A percentile compares a stretch with the other conserved stretches of the same genome.
Evolutionary conservation across 2,797 vertebrate species (phyloP).

Genomic region (Thripadectes ignobilis): DNA sequence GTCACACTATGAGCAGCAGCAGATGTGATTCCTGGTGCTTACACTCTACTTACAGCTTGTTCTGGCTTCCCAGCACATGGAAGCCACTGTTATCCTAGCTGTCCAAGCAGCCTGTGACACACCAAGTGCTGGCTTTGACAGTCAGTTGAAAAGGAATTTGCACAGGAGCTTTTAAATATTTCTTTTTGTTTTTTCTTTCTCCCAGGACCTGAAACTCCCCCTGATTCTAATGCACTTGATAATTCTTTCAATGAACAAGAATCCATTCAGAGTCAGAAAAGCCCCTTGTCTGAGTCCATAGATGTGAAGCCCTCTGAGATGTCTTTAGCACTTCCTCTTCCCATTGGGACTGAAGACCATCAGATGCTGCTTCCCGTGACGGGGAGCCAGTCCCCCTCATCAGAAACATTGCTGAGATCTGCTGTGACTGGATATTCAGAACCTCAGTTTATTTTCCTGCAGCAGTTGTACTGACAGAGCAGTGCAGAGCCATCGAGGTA

Average conservation of each 20-base stretch:
- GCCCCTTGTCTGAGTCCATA: conserved; percentile 74
- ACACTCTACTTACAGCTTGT: neutral
- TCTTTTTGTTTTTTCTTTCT: neutral
- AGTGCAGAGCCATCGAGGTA: conserved; percentile 2
- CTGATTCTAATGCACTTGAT: conserved; percentile 67
- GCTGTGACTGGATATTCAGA: conserved; percentile 81
- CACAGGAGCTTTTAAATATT: neutral
- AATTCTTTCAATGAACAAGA: conserved; percentile 75
- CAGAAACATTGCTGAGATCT: conserved; percentile 77
- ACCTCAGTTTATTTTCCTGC: conserved; percentile 88
- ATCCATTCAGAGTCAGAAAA: conserved; percentile 74
- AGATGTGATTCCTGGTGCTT: neutral
- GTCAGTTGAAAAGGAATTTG: neutral
- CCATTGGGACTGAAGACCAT: conserved; percentile 79
- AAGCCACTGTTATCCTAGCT: neutral
- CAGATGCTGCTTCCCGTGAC: conserved; percentile 79
- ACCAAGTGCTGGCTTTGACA: neutral
- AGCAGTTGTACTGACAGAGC: conserved; percentile 78
- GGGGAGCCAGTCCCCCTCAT: conserved; percentile 74
- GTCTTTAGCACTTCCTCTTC: conserved; percentile 77
- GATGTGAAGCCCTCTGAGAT: conserved; percentile 82
- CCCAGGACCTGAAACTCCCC: conserved; percentile 72
- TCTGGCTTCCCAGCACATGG: neutral
- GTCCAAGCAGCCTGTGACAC: neutral
- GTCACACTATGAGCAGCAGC: neutral